phyloP scores from a whole-genome alignment of 2,113 vertebrate genomes.

The Percina caprodes region DNA sequence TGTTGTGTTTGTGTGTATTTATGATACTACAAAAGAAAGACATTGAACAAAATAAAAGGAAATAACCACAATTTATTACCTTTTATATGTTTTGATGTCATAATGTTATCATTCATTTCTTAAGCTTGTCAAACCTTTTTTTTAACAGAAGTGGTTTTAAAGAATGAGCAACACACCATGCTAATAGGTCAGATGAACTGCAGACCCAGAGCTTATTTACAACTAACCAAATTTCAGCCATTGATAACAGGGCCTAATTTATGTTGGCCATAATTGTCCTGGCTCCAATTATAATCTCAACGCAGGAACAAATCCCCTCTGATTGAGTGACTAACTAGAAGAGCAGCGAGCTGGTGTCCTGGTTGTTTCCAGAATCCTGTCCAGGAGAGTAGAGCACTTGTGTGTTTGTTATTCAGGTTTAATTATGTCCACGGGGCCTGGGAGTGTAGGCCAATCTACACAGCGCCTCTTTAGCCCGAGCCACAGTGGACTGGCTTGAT shows the following conservation, averaged over 20 bases:
- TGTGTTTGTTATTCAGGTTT: constrained; percentile 87
- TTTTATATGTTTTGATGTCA: not conserved
- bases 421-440: constrained; percentile 87
- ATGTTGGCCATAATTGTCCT: constrained; percentile 65
- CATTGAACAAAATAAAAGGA: not conserved
- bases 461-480: constrained; percentile 79
- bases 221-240: constrained; percentile 28
- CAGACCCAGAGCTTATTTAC: constrained; percentile 32
- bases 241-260: constrained; percentile 67
- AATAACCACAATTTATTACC: not conserved
- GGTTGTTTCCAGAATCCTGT: constrained; percentile 76
- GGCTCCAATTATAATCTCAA: constrained; percentile 71
- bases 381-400: constrained; percentile 73
- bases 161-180: constrained; percentile 15
- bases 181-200: constrained; percentile 25
- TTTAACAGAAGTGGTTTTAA: constrained; percentile 6
- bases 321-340: constrained; percentile 70
- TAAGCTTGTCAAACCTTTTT: not conserved
- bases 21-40: not conserved
- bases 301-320: constrained; percentile 69
- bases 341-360: constrained; percentile 71
- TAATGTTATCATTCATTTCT: too few relatives aligned
- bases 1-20: constrained; percentile 1
- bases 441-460: constrained; percentile 81
- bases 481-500: constrained; percentile 85